Conservation (phyloP, 2,113 vertebrate genomes). For the Cromileptes altivelis region DNA sequence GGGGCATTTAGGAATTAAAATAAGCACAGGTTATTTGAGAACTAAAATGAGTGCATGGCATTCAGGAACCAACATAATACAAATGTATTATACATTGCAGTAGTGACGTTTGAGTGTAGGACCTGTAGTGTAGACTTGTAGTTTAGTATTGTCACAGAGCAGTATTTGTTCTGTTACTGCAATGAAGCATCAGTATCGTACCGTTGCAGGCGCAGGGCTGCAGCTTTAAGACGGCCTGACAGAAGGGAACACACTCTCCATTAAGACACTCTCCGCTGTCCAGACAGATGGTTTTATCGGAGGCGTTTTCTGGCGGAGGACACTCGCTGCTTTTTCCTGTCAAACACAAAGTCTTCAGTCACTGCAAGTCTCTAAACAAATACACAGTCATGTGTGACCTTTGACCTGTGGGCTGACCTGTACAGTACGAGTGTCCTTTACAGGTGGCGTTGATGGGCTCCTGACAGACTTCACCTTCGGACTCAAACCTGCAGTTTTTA, state of each 20-base stretch:
- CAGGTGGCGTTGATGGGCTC: conserved; percentile 96
- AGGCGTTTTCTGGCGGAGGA: conserved; percentile 90
- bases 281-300: conserved; percentile 89
- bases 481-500: conserved; percentile 89
- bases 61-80: too few species aligned
- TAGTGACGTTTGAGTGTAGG: not conserved
- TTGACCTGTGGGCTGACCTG: conserved; percentile 84
- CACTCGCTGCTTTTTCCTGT: conserved; percentile 92
- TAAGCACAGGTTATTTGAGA: too few species aligned
- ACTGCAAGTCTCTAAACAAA: accelerated
- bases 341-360: not conserved
- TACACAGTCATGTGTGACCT: not conserved
- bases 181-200: conserved; percentile 51
- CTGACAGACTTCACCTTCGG: conserved; percentile 91
- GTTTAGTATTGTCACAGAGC: too few species aligned
- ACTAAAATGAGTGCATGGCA: too few species aligned
- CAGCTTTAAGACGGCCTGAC: conserved; percentile 86
- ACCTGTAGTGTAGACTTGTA: too few species aligned
- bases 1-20: too few species aligned
- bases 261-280: conserved; percentile 92
- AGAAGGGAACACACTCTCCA: conserved; percentile 94
- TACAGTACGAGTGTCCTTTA: conserved; percentile 94
- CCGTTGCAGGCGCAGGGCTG: conserved; percentile 93
- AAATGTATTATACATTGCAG: too few species aligned
- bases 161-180: too few species aligned